Evolutionary conservation across 2,797 vertebrate species (phyloP), one percentile per base, ranked within the genome.

Genomic region (Arnoldichthys spilopterus): DNA sequence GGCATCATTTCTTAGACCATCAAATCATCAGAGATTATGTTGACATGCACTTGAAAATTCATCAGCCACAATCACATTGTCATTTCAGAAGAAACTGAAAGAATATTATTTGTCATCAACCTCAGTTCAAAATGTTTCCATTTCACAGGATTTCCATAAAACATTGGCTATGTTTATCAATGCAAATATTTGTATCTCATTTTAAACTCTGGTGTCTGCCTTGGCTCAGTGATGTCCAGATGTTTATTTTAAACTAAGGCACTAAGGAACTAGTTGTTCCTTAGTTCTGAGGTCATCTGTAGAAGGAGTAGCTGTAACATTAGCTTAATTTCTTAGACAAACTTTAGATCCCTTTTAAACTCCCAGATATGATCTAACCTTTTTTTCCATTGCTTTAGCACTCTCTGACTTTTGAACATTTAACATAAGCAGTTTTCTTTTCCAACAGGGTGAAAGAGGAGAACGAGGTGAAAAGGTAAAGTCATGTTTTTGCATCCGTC

Each of bases 381-480:
- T 85, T 86, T 76, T 83, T 75, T 34, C 49, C 22, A 64, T 64
- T 43, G 30, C 80, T 61, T 71, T 53, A 67, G 59, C 59, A 54
- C 63, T 82, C 74, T 53, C 32, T 70, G 58, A 77, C 79, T 70
- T 71, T 72, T 80, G 72, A 82, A 51, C 74, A 47, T 76, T 88
- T 90, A 76, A 0, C 0, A 82, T 80, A 76, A 80, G 89, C 72
- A 90, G 91, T 74, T 90, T 91, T 91, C 82, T 88, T 87, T 94
- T 86, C 91, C 91, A 81, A 89, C 90, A 99, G 98, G 98, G 97
- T 87, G 97, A 97, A 88, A 95, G 93, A 88, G 98, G 98, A 93
- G 96, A 97, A 78, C 92, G 34, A 88, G 98, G 98, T 91, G 95
- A 97, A 93, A 99, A 97, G 97, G 98, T 99, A 91, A 96, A 87